These are phyloP conservation scores for Galagoides demidoff DNA, from an alignment of 2,797 vertebrate genomes.

Conservation along the genomic window DNA sequence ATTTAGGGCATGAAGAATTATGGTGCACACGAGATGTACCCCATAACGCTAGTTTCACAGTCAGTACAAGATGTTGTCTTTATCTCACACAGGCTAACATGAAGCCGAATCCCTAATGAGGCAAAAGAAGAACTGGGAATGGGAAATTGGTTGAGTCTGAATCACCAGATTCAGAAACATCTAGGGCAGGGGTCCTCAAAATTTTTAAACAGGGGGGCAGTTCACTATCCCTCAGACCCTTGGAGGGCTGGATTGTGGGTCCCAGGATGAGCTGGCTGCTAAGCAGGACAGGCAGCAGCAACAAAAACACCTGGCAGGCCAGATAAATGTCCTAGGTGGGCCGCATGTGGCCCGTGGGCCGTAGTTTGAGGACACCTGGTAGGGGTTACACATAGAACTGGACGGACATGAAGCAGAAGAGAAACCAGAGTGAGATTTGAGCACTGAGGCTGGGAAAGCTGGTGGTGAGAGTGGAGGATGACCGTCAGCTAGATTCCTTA, in stretches of 20 bases:
- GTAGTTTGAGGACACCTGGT: too few species aligned
- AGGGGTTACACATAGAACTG: not conserved
- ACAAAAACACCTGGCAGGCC: too few species aligned
- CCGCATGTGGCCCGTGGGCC: too few species aligned
- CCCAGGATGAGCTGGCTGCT: too few species aligned
- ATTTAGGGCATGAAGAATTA: conserved; percentile 30
- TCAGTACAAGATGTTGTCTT: not conserved
- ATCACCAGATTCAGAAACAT: not conserved
- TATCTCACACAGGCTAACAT: not conserved
- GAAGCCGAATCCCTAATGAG: not conserved
- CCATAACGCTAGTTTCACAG: conserved; percentile 13
- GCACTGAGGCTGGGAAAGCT: not conserved
- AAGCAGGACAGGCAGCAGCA: too few species aligned
- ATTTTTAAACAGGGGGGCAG: too few species aligned
- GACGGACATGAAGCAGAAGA: not conserved
- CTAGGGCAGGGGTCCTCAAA: not conserved
- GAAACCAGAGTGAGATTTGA: not conserved
- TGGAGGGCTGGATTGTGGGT: too few species aligned
- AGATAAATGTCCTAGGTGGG: too few species aligned
- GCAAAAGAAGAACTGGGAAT: conserved; percentile 3
- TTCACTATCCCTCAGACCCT: too few species aligned
- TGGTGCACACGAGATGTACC: not conserved
- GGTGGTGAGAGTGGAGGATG: not conserved
- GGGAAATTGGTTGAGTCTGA: not conserved
- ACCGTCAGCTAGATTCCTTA: not conserved